phyloP scores from a whole-genome alignment of 2,888 invertebrate genomes.

The Achlya flavicornis region DNA sequence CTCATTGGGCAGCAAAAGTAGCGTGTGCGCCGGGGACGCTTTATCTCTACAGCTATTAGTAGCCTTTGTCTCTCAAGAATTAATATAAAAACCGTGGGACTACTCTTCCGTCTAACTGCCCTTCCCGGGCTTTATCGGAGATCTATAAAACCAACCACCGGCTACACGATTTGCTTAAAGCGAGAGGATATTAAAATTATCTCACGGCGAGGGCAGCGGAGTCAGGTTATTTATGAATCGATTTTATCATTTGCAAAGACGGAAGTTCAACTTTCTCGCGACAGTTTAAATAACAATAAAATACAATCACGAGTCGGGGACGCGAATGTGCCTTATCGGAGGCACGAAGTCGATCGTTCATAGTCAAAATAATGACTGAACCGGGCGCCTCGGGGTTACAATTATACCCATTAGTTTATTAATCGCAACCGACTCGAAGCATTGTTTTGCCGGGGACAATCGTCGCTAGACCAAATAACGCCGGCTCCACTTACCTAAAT shows the following conservation, averaged over 20 bases:
- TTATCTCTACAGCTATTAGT: slow-evolving; percentile 46
- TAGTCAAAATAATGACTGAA: slow-evolving; percentile 77
- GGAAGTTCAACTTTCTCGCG: slow-evolving; percentile 64
- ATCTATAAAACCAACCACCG: slow-evolving; percentile 7
- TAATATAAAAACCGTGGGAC: slow-evolving; percentile 26
- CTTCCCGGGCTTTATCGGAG: neutral
- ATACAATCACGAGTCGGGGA: slow-evolving; percentile 46
- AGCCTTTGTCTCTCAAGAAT: slow-evolving; percentile 24
- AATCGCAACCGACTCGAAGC: slow-evolving; percentile 65
- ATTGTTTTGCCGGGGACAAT: slow-evolving; percentile 77
- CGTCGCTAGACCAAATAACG: slow-evolving; percentile 80
- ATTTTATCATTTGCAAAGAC: slow-evolving; percentile 49
- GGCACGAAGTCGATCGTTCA: slow-evolving; percentile 72
- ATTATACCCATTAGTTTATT: slow-evolving; percentile 78
- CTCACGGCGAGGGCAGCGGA: neutral
- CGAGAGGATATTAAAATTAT: slow-evolving; percentile 8
- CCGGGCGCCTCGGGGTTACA: slow-evolving; percentile 55
- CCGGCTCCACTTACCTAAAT: slow-evolving; percentile 65
- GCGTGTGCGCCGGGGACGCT: slow-evolving; percentile 41
- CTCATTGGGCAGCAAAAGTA: slow-evolving; percentile 60
- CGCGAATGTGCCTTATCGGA: slow-evolving; percentile 72
- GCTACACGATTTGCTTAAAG: slow-evolving; percentile 7
- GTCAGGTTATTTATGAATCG: slow-evolving; percentile 21
- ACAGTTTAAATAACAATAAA: slow-evolving; percentile 68
- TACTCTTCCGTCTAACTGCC: slow-evolving; percentile 11